phyloP scores from a whole-genome alignment of 2,888 invertebrate species.

The Homarus gammarus region DNA sequence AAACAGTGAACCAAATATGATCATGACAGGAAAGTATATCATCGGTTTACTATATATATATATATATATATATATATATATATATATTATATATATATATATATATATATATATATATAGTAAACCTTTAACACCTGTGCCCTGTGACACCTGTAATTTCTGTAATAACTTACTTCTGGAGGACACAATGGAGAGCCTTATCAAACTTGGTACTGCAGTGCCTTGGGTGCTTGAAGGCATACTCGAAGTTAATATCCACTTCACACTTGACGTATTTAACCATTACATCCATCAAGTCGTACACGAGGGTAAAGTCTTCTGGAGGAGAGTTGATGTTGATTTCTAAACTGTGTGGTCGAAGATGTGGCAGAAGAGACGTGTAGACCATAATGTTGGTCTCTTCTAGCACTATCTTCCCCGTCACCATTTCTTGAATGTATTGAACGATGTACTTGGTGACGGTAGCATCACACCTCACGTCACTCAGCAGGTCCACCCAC shows the following conservation, averaged over 20 bases:
- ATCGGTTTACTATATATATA: no score
- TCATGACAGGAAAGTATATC: no score
- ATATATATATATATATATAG: no score
- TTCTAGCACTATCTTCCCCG: background rate
- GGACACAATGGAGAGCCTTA: background rate
- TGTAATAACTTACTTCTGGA: no score
- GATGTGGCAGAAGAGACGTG: background rate
- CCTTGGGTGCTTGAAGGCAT: background rate
- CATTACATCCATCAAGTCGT: background rate
- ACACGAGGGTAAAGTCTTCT: conserved; percentile 2
- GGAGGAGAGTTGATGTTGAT: background rate
- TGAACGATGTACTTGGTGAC: conserved; percentile 1
- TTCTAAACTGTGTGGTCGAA: background rate
- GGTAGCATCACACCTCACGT: background rate
- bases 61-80: no score
- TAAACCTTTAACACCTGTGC: no score
- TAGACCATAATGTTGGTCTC: conserved; percentile 11
- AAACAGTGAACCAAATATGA: no score
- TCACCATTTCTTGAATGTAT: conserved; percentile 5
- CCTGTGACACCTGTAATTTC: no score
- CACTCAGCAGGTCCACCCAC: conserved; percentile 21
- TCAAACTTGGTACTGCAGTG: background rate
- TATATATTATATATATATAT: no score
- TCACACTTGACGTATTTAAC: no score
- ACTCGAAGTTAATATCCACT: background rate